Percentiles rank a stretch among this genome's conserved stretches.
phyloP scores from a whole-genome alignment of 2,888 invertebrate genomes.

The Tetragnatha montana region DNA sequence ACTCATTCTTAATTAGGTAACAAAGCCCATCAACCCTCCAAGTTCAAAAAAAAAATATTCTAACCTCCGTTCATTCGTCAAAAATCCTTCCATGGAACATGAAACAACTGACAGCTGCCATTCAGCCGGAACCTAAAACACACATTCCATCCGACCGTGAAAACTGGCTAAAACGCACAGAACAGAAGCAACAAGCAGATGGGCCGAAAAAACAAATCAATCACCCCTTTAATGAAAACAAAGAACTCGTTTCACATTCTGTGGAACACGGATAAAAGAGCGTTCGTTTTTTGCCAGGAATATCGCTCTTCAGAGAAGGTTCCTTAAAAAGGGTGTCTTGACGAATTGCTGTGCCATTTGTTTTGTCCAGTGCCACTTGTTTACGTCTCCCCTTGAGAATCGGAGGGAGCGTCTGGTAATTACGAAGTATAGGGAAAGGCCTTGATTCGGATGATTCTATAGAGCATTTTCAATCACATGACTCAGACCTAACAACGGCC shows the following conservation, averaged over 20 bases:
- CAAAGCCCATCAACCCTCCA: too few species aligned
- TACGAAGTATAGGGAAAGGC: too few species aligned
- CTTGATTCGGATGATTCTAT: too few species aligned
- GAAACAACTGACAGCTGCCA: neutral
- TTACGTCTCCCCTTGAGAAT: slow-evolving; percentile 34
- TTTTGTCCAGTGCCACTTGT: slow-evolving; percentile 56
- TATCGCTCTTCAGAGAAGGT: slow-evolving; percentile 58
- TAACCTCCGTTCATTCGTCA: neutral
- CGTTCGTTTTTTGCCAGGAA: slow-evolving; percentile 44
- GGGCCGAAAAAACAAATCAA: neutral
- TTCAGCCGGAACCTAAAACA: neutral
- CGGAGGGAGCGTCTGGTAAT: neutral
- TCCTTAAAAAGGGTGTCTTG: slow-evolving; percentile 21
- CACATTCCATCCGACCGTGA: neutral
- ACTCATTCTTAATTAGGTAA: too few species aligned
- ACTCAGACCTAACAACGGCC: too few species aligned
- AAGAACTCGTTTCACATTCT: neutral
- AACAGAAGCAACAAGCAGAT: neutral
- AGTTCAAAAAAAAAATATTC: too few species aligned
- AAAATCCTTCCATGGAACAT: neutral
- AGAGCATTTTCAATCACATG: too few species aligned
- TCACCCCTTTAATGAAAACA: neutral
- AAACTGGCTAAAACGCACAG: neutral
- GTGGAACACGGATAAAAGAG: neutral
- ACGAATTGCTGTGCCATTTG: slow-evolving; percentile 57